Evolutionary conservation across 2,888 invertebrate genomes (phyloP).

Genomic region (Andrena bicolor): DNA sequence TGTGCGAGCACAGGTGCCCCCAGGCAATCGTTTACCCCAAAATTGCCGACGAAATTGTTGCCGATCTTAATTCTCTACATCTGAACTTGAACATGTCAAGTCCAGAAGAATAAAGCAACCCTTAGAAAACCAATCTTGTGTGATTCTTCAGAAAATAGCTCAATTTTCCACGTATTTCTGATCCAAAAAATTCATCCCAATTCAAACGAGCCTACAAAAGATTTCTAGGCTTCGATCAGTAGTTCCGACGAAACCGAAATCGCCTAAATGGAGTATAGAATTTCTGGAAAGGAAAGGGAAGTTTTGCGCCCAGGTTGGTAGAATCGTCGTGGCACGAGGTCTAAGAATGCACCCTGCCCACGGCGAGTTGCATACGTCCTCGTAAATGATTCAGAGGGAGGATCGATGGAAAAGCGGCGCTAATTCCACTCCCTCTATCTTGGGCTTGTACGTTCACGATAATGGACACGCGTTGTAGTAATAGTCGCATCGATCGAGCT

Average conservation of each 20-base stretch:
- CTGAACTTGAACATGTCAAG: too few species aligned
- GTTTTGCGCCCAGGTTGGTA: not conserved
- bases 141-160: too few species aligned
- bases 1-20: conserved; percentile 28
- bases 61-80: not conserved
- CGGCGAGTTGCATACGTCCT: conserved; percentile 23
- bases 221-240: too few species aligned
- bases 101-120: too few species aligned
- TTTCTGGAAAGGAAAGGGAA: not conserved
- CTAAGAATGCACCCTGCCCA: conserved; percentile 16
- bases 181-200: too few species aligned
- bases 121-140: too few species aligned
- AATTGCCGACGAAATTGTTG: not conserved
- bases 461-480: conserved; percentile 51
- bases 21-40: conserved; percentile 20
- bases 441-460: conserved; percentile 37
- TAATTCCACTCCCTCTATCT: conserved; percentile 60
- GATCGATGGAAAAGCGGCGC: conserved; percentile 62
- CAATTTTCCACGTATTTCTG: too few species aligned
- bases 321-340: not conserved
- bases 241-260: not conserved
- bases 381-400: conserved; percentile 61
- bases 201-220: too few species aligned
- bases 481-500: conserved; percentile 56
- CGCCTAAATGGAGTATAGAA: not conserved